phyloP scores from a whole-genome alignment of 2,888 invertebrate species.

The Hoplodrina ambigua region DNA sequence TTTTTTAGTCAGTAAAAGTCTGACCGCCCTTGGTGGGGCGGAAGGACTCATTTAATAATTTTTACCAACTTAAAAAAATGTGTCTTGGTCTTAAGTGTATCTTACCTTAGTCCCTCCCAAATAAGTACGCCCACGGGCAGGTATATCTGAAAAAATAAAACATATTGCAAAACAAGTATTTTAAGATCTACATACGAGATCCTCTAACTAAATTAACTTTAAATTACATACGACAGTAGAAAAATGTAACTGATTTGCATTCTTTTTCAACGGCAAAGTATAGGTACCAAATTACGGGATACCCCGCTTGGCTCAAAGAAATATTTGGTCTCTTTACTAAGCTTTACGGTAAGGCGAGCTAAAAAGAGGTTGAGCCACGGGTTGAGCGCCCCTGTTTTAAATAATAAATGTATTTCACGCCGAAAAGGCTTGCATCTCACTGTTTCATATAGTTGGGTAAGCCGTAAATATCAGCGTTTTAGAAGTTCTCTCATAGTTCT shows the following conservation, averaged over 20 bases:
- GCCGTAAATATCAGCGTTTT: conserved; percentile 18
- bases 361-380: conserved; percentile 26
- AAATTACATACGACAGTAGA: conserved; percentile 9
- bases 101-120: too few species aligned
- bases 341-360: conserved; percentile 34
- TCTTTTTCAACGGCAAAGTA: not conserved
- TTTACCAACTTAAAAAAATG: too few species aligned
- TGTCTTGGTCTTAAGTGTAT: too few species aligned
- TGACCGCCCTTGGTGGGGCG: too few species aligned
- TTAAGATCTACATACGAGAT: not conserved
- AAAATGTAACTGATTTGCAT: conserved; percentile 38
- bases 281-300: conserved; percentile 26
- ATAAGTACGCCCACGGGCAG: too few species aligned
- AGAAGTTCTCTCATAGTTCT: conserved; percentile 20
- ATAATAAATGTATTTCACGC: conserved; percentile 58
- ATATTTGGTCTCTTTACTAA: conserved; percentile 48
- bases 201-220: not conserved
- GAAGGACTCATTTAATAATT: too few species aligned
- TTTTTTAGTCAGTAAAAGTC: too few species aligned
- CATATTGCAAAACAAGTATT: not conserved
- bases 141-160: too few species aligned
- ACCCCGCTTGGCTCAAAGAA: conserved; percentile 29
- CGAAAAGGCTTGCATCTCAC: conserved; percentile 17
- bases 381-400: conserved; percentile 45
- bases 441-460: conserved; percentile 19